These are phyloP conservation scores for Pyxicephalus adspersus DNA, from an alignment of 2,113 vertebrate genomes.

Conservation along the genomic window DNA sequence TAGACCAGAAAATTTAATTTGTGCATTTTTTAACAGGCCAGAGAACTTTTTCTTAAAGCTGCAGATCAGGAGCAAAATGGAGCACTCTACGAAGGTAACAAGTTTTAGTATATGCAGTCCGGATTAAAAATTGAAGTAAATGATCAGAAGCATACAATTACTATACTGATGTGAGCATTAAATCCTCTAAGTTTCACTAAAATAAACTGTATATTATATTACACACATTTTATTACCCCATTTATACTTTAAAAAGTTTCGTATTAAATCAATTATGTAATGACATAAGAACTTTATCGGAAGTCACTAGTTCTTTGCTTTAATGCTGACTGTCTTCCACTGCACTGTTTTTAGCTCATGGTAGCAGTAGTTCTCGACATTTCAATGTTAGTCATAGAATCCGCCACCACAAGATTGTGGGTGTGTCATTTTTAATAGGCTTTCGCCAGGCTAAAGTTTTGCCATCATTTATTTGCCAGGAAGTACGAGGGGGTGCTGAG, in stretches of 20 bases:
- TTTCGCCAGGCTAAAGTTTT: not conserved
- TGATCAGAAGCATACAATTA: no score
- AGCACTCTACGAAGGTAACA: conserved; percentile 94
- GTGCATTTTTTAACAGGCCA: conserved; percentile 77
- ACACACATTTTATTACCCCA: no score
- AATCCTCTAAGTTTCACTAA: no score
- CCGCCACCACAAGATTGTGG: not conserved
- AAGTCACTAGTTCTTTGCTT: no score
- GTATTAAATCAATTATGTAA: no score
- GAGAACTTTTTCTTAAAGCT: conserved; percentile 93
- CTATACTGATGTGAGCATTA: no score
- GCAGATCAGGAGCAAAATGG: conserved; percentile 95
- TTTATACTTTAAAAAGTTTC: no score
- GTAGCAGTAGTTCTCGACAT: not conserved
- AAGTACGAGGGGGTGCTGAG: no score
- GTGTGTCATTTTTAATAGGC: not conserved
- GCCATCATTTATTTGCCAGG: not conserved
- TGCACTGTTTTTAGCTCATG: not conserved
- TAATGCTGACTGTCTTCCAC: not conserved
- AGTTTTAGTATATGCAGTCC: not conserved
- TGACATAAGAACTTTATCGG: no score
- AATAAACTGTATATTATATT: no score
- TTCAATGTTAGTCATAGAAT: not conserved
- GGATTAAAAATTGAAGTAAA: no score
- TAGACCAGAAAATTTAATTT: no score